Evolutionary conservation across 2,113 vertebrate genomes (phyloP).

Genomic region (Marmota flaviventris): DNA sequence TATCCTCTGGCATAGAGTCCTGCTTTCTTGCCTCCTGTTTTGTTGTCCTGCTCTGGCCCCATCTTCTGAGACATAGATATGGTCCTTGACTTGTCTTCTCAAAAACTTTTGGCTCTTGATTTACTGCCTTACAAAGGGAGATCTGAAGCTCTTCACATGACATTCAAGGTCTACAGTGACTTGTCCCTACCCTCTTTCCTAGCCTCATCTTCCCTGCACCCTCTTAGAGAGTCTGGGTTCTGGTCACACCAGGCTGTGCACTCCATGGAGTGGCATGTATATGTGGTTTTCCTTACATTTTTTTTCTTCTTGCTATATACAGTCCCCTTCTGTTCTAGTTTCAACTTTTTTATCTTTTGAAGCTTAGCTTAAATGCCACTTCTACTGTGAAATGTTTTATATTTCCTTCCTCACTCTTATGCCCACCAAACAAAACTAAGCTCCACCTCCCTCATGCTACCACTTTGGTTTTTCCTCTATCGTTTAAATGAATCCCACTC

Average conservation of each 20-base stretch:
- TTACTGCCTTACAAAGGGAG: neutral
- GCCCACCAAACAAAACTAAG: neutral
- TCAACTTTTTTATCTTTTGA: conserved; percentile 30
- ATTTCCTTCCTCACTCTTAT: conserved; percentile 11
- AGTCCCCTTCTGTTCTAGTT: neutral
- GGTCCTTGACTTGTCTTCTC: neutral
- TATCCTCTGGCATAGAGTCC: neutral
- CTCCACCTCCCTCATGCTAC: neutral
- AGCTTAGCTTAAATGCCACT: conserved; percentile 32
- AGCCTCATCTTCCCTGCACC: neutral
- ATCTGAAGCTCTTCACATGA: neutral
- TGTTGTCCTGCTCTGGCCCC: neutral
- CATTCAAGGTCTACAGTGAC: neutral
- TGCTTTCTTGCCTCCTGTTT: neutral
- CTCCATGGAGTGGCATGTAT: neutral
- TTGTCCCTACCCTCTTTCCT: neutral
- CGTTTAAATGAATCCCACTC: neutral
- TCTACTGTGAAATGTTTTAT: neutral
- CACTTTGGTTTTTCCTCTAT: neutral
- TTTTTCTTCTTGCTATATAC: neutral
- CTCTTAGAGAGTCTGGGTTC: neutral
- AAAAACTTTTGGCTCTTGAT: conserved; percentile 38
- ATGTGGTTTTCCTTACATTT: neutral
- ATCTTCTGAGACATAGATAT: neutral
- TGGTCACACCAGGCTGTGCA: neutral